Percentiles rank a stretch among this genome's conserved stretches.
phyloP scores from a whole-genome alignment of 2,797 vertebrate genomes.

The Corythornis leucogaster region DNA sequence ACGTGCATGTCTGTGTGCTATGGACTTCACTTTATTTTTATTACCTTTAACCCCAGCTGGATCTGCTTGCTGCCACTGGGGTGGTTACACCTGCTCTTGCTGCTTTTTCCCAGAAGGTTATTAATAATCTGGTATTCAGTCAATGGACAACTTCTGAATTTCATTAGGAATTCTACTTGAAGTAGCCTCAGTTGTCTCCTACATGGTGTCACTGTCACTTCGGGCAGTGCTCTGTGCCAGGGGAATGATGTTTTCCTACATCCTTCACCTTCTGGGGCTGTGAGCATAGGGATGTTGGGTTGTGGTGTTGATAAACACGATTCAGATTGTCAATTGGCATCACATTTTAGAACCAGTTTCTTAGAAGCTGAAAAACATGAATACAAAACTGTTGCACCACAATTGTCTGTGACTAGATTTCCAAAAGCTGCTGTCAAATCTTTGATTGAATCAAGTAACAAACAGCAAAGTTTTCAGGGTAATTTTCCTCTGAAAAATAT shows the following conservation, averaged over 20 bases:
- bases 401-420: not conserved
- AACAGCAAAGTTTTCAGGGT: not conserved
- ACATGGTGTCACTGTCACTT: rapidly evolving
- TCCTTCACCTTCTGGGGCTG: not conserved
- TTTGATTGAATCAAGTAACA: not conserved
- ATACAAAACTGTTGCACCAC: not conserved
- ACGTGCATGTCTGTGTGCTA: not conserved
- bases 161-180: not conserved
- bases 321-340: not conserved
- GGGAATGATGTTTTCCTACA: rapidly evolving
- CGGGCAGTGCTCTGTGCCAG: not conserved
- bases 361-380: not conserved
- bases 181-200: not conserved
- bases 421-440: not conserved
- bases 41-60: not conserved
- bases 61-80: not conserved
- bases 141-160: not conserved
- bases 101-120: not conserved
- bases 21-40: not conserved
- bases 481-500: not conserved
- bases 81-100: not conserved
- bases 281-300: not conserved
- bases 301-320: not conserved
- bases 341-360: not conserved
- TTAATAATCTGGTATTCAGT: not conserved